Conservation (phyloP, 2,113 vertebrate species). For the Melanostigma gelatinosum region DNA sequence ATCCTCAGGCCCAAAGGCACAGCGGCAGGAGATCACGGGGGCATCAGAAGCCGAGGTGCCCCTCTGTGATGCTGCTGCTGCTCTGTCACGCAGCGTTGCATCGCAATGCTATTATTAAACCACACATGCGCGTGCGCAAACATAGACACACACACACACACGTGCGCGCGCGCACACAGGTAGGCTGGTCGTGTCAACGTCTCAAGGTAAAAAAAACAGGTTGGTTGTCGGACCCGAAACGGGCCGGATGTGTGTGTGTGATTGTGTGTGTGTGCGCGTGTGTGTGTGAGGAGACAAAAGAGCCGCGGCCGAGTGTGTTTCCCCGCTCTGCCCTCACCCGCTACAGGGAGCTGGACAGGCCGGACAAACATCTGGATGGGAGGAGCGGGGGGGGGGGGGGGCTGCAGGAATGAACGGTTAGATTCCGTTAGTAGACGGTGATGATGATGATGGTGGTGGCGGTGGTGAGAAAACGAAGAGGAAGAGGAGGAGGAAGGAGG, state of each 20-base stretch:
- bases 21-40: slow-evolving; percentile 35
- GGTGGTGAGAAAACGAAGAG: slow-evolving; percentile 48
- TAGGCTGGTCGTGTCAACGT: slow-evolving; percentile 63
- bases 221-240: slow-evolving; percentile 23
- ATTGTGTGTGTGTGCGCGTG: background rate
- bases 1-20: no score
- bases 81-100: slow-evolving; percentile 60
- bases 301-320: slow-evolving; percentile 48
- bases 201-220: slow-evolving; percentile 79
- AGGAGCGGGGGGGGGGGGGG: slow-evolving; percentile 57
- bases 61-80: background rate
- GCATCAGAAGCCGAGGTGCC: slow-evolving; percentile 25
- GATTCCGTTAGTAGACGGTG: slow-evolving; percentile 73
- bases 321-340: slow-evolving; percentile 62
- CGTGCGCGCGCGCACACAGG: slow-evolving; percentile 42
- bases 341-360: slow-evolving; percentile 48
- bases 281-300: slow-evolving; percentile 60
- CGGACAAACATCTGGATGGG: slow-evolving; percentile 80
- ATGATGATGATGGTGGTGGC: slow-evolving; percentile 39
- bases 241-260: background rate
- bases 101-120: slow-evolving; percentile 48
- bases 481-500: slow-evolving; percentile 1
- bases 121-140: background rate
- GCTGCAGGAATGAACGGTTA: slow-evolving; percentile 58
- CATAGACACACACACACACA: background rate